Evolutionary conservation across 1,140 invertebrate genomes (phyloP), one percentile per base, ranked within the genome.

Genomic region (Calycopis cecrops): DNA sequence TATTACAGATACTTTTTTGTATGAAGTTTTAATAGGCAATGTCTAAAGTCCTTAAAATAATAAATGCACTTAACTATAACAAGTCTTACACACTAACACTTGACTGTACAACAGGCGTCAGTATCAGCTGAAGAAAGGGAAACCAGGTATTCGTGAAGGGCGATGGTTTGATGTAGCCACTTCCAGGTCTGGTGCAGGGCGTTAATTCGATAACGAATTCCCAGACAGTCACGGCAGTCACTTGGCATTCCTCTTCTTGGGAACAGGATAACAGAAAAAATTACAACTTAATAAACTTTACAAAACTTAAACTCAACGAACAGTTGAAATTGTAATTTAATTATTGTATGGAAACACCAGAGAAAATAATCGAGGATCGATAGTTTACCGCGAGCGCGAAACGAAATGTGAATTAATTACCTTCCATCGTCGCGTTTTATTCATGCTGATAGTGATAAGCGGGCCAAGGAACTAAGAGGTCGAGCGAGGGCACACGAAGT

Each of bases 91-190:
- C 67, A 60, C 69, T 85, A 87, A 64, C 86, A 79, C 66, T 60
- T 55, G 12, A 73, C 72, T 62, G 59, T 63, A 48, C 52, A 68
- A 70, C 67, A 75, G 63, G 80, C 70, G 85, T 92, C 90, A 88
- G 91, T 92, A 85, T 94, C 91, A 71, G 91, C 91, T 59, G 93
- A 90, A 55, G 92, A 93, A 66, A 95, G 90, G 59, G 92, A 91
- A 76, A 96, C 93, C 64, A 97, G 90, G 71, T 95, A 95, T 67
- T 95, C 93, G 91, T 97, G 95, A 52, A 96, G 89, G 65, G 92
- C 92, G 65, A 94, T 93, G 48, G 95, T 96, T 81, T 95, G 94
- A 84, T 97, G 95, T 76, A 97, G 86, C 95, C 95, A 96, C 95
- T 96, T 96, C 92, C 93, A 96, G 70, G 94, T 96, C 84, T 96